Conservation (phyloP, 2,888 invertebrate species). For the Sinopyrophorus schimmeli region DNA sequence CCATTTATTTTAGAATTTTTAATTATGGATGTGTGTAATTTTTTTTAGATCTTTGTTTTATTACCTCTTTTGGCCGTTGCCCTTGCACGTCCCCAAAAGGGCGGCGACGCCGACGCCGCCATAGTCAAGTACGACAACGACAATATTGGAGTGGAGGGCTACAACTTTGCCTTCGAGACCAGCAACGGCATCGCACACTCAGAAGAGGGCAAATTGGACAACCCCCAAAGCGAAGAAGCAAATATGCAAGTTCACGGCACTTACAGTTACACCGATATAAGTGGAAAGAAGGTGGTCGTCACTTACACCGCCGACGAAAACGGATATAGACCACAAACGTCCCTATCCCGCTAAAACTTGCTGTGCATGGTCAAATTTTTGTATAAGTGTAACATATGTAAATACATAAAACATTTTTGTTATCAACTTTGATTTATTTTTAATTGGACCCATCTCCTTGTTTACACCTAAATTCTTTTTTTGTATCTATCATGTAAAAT, state of each 20-base stretch:
- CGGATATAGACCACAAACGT: conserved; percentile 56
- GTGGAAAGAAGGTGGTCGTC: conserved; percentile 56
- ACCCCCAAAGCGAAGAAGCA: conserved; percentile 55
- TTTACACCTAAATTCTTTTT: too few relatives aligned
- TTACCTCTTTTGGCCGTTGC: conserved; percentile 24
- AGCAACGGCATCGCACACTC: conserved; percentile 51
- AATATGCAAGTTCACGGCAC: conserved; percentile 54
- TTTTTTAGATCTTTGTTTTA: conserved; percentile 8
- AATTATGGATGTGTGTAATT: background rate
- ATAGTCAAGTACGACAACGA: conserved; percentile 63
- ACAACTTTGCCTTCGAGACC: conserved; percentile 60
- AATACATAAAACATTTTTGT: too few relatives aligned
- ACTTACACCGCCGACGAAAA: conserved; percentile 60
- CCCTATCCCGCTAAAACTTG: background rate
- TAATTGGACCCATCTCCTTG: too few relatives aligned
- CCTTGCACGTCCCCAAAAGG: conserved; percentile 34
- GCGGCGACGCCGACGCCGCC: conserved; percentile 55
- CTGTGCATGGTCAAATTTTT: too few relatives aligned
- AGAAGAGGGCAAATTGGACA: conserved; percentile 51
- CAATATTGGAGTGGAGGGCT: conserved; percentile 61
- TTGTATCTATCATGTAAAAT: too few relatives aligned
- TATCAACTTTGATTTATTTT: too few relatives aligned
- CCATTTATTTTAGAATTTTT: too few relatives aligned
- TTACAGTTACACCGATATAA: conserved; percentile 57
- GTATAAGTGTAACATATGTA: too few relatives aligned